These are phyloP conservation scores for Cataglyphis hispanica DNA, from an alignment of 1,140 invertebrate genomes.

Conservation along the genomic window DNA sequence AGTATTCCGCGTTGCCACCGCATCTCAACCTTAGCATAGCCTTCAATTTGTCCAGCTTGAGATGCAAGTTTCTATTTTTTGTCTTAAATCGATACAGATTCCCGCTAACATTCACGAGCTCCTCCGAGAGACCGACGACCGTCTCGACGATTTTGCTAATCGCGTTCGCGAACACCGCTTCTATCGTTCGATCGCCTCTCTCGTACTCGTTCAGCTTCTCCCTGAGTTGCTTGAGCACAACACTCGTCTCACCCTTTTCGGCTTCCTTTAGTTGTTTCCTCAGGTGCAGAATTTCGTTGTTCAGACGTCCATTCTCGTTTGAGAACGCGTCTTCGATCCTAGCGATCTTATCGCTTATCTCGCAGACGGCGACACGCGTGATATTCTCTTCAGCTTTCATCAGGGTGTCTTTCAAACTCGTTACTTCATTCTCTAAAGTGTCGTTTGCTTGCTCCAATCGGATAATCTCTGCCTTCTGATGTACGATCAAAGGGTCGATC, in stretches of 20 bases:
- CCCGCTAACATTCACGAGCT: constrained; percentile 65
- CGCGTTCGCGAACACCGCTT: constrained; percentile 60
- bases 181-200: constrained; percentile 67
- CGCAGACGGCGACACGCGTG: background rate
- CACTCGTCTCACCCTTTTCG: constrained; percentile 30
- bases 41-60: constrained; percentile 57
- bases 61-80: constrained; percentile 42
- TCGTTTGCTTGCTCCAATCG: constrained; percentile 58
- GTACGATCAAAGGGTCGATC: constrained; percentile 59
- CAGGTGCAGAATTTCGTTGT: constrained; percentile 66
- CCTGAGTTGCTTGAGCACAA: constrained; percentile 41
- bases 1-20: constrained; percentile 59
- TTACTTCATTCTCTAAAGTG: constrained; percentile 60
- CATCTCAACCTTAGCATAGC: constrained; percentile 63
- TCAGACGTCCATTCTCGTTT: constrained; percentile 49
- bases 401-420: constrained; percentile 42
- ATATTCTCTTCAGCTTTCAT: constrained; percentile 42
- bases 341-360: constrained; percentile 46
- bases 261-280: constrained; percentile 49
- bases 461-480: constrained; percentile 67
- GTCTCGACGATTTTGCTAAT: constrained; percentile 63
- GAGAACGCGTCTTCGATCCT: constrained; percentile 44
- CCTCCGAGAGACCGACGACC: constrained; percentile 64
- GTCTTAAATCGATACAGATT: constrained; percentile 35
- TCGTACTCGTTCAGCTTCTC: constrained; percentile 57